Conservation (phyloP, 2,888 invertebrate genomes). For the Lithophane socia region DNA sequence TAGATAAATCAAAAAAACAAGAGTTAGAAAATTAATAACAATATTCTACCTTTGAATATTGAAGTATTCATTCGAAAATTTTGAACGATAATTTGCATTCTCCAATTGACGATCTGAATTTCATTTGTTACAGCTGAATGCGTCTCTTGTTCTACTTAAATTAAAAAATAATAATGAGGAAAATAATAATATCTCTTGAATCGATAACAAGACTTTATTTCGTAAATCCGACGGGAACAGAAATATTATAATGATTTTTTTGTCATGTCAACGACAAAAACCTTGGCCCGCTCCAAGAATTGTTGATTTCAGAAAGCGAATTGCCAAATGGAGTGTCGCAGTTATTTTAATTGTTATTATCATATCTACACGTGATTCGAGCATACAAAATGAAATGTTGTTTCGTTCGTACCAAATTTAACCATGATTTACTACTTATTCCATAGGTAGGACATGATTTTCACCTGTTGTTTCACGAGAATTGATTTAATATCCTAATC, state of each 20-base stretch:
- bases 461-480: neutral
- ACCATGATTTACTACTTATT: neutral
- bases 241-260: constrained; percentile 50
- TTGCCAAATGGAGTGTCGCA: constrained; percentile 53
- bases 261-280: constrained; percentile 45
- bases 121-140: constrained; percentile 7
- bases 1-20: too few relatives aligned
- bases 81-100: neutral
- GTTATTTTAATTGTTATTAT: constrained; percentile 35
- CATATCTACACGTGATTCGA: constrained; percentile 4
- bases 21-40: neutral
- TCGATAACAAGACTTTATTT: constrained; percentile 39
- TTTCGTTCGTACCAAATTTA: neutral
- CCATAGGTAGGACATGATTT: neutral
- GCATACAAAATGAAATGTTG: neutral
- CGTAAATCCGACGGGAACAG: constrained; percentile 34
- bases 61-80: constrained; percentile 1
- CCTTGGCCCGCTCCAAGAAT: constrained; percentile 62
- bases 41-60: neutral
- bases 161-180: constrained; percentile 22
- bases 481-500: neutral
- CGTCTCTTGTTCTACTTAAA: neutral
- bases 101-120: constrained; percentile 15
- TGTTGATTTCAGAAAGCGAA: constrained; percentile 57
- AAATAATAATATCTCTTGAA: constrained; percentile 20